Conservation (phyloP, 2,888 invertebrate genomes). For the Cecidostiba fungosa region DNA sequence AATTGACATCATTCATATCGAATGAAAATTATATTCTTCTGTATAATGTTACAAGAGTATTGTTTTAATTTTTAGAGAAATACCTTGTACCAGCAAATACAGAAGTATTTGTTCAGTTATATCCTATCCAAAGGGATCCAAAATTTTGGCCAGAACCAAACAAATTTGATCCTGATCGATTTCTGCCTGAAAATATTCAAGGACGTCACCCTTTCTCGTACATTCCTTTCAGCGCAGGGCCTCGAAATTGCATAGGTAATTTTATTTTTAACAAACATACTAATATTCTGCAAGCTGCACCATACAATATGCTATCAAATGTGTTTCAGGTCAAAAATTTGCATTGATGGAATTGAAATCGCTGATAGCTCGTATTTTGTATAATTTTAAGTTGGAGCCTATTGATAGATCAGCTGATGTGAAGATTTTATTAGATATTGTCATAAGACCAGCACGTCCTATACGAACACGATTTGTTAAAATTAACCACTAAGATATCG, state of each 20-base stretch:
- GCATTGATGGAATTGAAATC: constrained; percentile 74
- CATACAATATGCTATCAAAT: not conserved
- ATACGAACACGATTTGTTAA: constrained; percentile 67
- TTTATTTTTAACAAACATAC: not conserved
- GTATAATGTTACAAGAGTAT: not conserved
- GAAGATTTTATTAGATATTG: constrained; percentile 66
- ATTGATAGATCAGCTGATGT: constrained; percentile 68
- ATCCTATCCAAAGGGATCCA: constrained; percentile 82
- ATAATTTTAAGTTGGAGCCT: constrained; percentile 72
- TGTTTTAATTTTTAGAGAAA: constrained; percentile 76
- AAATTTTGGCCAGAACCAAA: constrained; percentile 85
- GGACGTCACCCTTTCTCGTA: constrained; percentile 84
- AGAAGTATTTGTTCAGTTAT: constrained; percentile 82
- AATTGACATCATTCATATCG: not conserved
- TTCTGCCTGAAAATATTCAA: constrained; percentile 82
- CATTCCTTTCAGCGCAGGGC: constrained; percentile 87
- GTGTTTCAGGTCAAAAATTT: constrained; percentile 68
- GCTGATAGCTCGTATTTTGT: constrained; percentile 67
- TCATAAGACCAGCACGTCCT: constrained; percentile 67
- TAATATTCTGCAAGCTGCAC: not conserved
- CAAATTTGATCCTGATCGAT: constrained; percentile 86
- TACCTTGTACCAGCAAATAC: constrained; percentile 82
- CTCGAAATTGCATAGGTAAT: constrained; percentile 86
- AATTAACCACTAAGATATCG: constrained; percentile 9
- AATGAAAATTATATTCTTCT: not conserved